Base-by-base conservation (phyloP, 2,888 invertebrate species). In the Geophilus truncorum region DNA sequence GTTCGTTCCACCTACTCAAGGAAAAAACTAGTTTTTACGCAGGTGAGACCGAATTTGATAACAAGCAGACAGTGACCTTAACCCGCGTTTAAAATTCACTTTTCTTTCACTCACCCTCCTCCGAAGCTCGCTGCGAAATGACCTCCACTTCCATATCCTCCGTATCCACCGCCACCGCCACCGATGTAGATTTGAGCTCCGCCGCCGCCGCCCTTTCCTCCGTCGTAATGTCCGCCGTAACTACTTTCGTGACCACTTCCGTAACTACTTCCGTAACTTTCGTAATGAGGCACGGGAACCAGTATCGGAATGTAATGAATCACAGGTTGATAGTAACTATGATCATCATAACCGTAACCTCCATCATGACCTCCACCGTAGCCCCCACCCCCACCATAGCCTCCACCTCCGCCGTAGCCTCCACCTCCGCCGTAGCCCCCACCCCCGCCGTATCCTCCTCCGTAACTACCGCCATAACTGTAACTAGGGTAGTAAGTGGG, bases 121-220 rank as follows among this genome's bases (percentile, higher is more conserved):
- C 78, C 78, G 18, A 23, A 18, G n/a, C 45, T 45, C n/a, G 45
- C 45, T 45, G 45, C 3, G 45, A 45, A 18, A 18, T 45, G 45
- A 45, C 45, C 45, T 21, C 78, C 78, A 23, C 78, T 40, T 32
- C 78, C 78, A 10, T 21, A 15, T 21, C 45, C 78, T 23, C 78
- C 78, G 21, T 32, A 25, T 30, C 45, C 78, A 9, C 78, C 78
- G 40, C 34, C 34, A 34, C 77, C 34, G 40, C 78, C 78, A 18
- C 78, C 78, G 34, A 34, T 40, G n/a, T 32, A 21, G 21, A 21
- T 77, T 7, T 40, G 21, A 7, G 40, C 18, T 1, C 78, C 36
- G 23, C 78, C 78, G n/a, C n/a, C n/a, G n/a, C n/a, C n/a, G n/a
- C n/a, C n/a, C n/a, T n/a, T n/a, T n/a, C n/a, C 18, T 1, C 78